Evolutionary conservation across 1,140 invertebrate species (phyloP).

Genomic region (Pteromalus puparum): DNA sequence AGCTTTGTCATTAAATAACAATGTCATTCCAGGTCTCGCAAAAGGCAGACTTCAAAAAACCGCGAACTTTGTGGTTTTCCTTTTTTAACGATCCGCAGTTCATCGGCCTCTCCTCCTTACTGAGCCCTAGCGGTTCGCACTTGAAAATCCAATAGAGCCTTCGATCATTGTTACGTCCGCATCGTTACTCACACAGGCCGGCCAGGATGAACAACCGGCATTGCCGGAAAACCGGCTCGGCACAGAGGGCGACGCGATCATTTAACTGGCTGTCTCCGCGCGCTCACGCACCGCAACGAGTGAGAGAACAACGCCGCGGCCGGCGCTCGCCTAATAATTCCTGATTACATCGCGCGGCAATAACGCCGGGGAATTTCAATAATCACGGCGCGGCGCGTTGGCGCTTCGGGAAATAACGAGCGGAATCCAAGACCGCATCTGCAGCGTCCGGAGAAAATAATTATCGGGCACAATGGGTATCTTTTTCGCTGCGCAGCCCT

Average conservation of each 20-base stretch:
- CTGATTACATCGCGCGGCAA: constrained; percentile 7
- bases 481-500: not conserved
- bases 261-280: not conserved
- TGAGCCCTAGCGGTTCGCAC: not conserved
- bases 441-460: not conserved
- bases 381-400: not conserved
- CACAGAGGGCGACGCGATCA: not conserved
- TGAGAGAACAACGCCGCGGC: too few species aligned
- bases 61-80: too few species aligned
- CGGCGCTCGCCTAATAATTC: not conserved
- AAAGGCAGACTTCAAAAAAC: too few species aligned
- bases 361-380: not conserved
- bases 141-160: constrained; percentile 29
- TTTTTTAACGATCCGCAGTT: too few species aligned
- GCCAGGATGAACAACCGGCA: not conserved
- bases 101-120: too few species aligned
- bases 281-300: too few species aligned
- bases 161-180: constrained; percentile 38
- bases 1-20: too few species aligned
- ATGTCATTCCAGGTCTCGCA: too few species aligned
- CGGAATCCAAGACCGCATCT: not conserved
- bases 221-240: too few species aligned
- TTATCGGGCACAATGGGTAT: not conserved
- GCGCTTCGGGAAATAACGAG: not conserved
- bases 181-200: constrained; percentile 1